Percentiles rank a stretch among this genome's conserved stretches.
Evolutionary conservation across 2,113 vertebrate genomes (phyloP).

Genomic region (Gobiocypris rarus): DNA sequence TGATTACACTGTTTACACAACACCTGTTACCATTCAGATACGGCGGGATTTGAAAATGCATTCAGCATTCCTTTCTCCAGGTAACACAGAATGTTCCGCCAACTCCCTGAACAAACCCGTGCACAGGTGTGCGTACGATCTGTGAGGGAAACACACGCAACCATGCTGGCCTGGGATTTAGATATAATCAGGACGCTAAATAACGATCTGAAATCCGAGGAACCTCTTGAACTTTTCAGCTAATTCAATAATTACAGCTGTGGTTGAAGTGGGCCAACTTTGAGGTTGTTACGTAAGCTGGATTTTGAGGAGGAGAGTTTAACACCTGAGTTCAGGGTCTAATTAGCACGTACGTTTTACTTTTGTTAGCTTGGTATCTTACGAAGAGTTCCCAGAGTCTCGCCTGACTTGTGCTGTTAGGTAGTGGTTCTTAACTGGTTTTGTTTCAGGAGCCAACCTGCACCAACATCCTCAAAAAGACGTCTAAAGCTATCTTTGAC

Average conservation of each 20-base stretch:
- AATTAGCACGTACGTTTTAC: slow-evolving; percentile 83
- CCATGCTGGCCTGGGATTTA: slow-evolving; percentile 82
- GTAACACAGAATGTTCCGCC: slow-evolving; percentile 45
- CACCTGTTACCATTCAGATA: slow-evolving; percentile 62
- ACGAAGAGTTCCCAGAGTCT: slow-evolving; percentile 77
- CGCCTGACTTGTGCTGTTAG: slow-evolving; percentile 55
- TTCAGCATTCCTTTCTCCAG: slow-evolving; percentile 54
- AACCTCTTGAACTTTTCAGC: slow-evolving; percentile 91
- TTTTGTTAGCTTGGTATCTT: slow-evolving; percentile 78
- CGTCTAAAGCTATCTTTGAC: background rate
- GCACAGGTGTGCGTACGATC: slow-evolving; percentile 36
- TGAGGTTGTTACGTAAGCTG: slow-evolving; percentile 81
- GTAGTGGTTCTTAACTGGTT: background rate
- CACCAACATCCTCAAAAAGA: background rate
- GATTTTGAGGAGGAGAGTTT: slow-evolving; percentile 79
- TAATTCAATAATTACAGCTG: slow-evolving; percentile 99
- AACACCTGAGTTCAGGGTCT: slow-evolving; percentile 86
- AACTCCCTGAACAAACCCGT: slow-evolving; percentile 13
- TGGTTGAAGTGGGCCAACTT: slow-evolving; percentile 82
- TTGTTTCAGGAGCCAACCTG: background rate
- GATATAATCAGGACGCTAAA: slow-evolving; percentile 85
- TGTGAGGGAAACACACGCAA: slow-evolving; percentile 45
- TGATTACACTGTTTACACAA: slow-evolving; percentile 55
- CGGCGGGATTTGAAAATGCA: background rate
- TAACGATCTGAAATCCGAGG: slow-evolving; percentile 91